A percentile compares a stretch with the other conserved stretches of the same genome.
These are phyloP conservation scores for Argynnis bischoffii DNA, from an alignment of 2,888 invertebrate species.

Conservation along the genomic window DNA sequence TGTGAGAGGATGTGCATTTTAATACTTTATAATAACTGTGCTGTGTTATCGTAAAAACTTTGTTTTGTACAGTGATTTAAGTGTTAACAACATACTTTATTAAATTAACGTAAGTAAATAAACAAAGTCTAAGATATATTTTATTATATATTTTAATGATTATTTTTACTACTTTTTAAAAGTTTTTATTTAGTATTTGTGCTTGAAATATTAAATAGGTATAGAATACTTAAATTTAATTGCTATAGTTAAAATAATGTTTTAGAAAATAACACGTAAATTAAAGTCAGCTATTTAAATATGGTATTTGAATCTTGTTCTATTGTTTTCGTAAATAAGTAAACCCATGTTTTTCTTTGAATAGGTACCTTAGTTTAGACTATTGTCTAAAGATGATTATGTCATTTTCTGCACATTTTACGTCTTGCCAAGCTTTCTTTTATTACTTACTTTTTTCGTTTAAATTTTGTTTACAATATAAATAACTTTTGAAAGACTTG, in stretches of 20 bases:
- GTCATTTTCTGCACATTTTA: slow-evolving; percentile 6
- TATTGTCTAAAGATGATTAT: slow-evolving; percentile 10
- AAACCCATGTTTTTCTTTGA: slow-evolving; percentile 11
- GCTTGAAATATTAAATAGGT: no score
- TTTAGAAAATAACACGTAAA: no score
- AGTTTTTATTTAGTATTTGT: no score
- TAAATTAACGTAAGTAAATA: slow-evolving; percentile 2
- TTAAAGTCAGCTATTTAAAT: background rate
- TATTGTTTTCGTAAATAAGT: slow-evolving; percentile 14
- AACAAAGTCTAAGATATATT: background rate
- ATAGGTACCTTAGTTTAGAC: no score
- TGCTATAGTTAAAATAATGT: no score
- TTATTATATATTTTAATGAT: no score
- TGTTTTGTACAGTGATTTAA: slow-evolving; percentile 7
- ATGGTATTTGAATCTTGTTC: background rate
- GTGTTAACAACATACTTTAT: background rate
- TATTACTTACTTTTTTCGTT: background rate
- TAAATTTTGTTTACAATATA: no score
- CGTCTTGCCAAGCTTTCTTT: no score
- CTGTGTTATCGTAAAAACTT: slow-evolving; percentile 7
- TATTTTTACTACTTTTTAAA: no score
- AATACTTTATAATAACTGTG: slow-evolving; percentile 2
- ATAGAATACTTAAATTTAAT: no score
- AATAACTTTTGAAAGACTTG: no score
- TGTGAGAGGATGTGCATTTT: background rate